Evolutionary conservation across 2,797 vertebrate genomes (phyloP), one percentile per base, ranked within the genome.

Genomic region (Salarias fasciatus): DNA sequence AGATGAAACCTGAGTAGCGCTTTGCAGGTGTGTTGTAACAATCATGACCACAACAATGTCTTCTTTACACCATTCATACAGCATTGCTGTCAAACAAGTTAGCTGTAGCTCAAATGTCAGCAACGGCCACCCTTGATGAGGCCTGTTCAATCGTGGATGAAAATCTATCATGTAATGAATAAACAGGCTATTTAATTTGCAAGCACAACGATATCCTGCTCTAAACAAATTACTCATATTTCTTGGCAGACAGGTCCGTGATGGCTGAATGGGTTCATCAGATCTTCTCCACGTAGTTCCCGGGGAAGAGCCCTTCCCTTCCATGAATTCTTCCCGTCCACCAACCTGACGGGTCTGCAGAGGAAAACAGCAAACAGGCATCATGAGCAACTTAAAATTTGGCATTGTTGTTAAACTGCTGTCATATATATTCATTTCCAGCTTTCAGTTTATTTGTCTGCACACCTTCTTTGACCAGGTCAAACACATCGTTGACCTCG

Each of bases 271-370:
- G 49, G 45, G 11, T 28, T 7, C 6, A 35, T 98, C 92, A 99
- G 70, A 99, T 96, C 89, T 95, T 99, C 89, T 97, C 94, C 71
- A 99, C 97, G 0, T 98, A 98, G 86, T 99, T 99, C 24, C 96
- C 96, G 0, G 97, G 97, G 65, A 99, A 99, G 38, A 99, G 93
- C 40, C 97, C 97, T 75, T 98, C 95, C 68, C 63, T 93, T 48
- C 97, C 96, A 0, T 80, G 80, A 56, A 98, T 80, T 45, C 94
- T 91, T 7, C 97, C 97, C 0, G 91, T 97, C 97, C 97, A 99
- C 97, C 97, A 99, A 49, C 97, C 97, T 0, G 97, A 96, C 0
- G 86, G 11, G 81, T 98, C 97, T 99, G 41, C 33, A 68, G n/a
- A 75, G 64, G 46, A 11, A 50, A 58, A 13, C 35, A 31, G 18